phyloP scores from a whole-genome alignment of 2,113 vertebrate genomes.

The Terrapene triunguis region DNA sequence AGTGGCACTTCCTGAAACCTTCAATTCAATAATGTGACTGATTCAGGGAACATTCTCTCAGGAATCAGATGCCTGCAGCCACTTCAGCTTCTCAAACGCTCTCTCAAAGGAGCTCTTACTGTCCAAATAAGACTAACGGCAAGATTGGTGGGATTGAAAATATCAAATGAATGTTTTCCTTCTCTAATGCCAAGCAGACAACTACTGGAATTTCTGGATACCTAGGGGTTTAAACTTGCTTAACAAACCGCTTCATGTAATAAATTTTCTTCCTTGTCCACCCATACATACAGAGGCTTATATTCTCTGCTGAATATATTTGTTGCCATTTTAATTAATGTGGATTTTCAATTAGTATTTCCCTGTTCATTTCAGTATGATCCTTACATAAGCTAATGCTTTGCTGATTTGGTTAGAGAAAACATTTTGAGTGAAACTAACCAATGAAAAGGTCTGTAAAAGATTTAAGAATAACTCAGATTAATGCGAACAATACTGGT shows the following conservation, averaged over 20 bases:
- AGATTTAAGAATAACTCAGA: not conserved
- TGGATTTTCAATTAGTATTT: constrained; percentile 5
- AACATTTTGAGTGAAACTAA: not conserved
- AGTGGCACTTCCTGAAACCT: not conserved
- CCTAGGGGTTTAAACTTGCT: not conserved
- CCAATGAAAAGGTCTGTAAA: not conserved
- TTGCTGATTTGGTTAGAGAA: not conserved
- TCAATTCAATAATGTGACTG: not conserved
- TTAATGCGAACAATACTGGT: not conserved
- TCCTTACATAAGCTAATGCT: not conserved
- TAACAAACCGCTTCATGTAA: not conserved
- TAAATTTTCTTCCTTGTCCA: not conserved
- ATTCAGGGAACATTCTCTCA: not conserved
- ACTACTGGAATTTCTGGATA: not conserved
- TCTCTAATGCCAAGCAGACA: not conserved
- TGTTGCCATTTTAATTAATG: not conserved
- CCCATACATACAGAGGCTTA: not conserved
- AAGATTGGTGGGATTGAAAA: not conserved
- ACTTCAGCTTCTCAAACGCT: not conserved
- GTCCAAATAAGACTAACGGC: not conserved
- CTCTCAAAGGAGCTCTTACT: not conserved
- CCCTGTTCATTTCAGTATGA: not conserved
- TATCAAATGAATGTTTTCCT: not conserved
- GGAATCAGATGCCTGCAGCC: constrained; percentile 19
- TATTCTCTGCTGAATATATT: not conserved